Conservation (phyloP, 2,888 invertebrate genomes). For the Xestia c-nigrum region DNA sequence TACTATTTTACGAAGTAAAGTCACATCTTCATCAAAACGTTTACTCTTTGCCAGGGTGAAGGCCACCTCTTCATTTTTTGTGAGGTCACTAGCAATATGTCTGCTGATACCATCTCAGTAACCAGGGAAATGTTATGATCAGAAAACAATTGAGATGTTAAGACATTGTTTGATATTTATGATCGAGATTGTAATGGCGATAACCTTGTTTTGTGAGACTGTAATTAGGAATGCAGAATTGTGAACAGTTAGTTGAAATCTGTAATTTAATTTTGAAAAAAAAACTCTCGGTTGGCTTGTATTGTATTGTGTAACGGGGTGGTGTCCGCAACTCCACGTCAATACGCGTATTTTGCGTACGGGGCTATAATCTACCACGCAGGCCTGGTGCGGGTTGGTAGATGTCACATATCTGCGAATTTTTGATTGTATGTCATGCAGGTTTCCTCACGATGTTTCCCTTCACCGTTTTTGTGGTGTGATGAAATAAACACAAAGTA, state of each 20-base stretch:
- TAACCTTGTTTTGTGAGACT: conserved; percentile 33
- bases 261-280: neutral
- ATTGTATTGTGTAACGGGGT: no score
- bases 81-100: conserved; percentile 58
- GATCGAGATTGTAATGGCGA: conserved; percentile 35
- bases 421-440: no score
- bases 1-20: neutral
- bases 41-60: conserved; percentile 64
- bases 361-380: no score
- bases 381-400: no score
- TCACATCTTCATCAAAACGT: conserved; percentile 6
- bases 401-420: no score
- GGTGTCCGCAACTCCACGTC: no score
- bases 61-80: conserved; percentile 50
- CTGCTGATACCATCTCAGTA: conserved; percentile 57
- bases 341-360: no score
- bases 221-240: neutral
- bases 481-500: no score
- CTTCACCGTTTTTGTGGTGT: no score
- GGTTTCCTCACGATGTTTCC: no score
- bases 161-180: conserved; percentile 54
- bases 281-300: neutral
- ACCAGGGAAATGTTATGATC: conserved; percentile 66
- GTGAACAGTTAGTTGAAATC: conserved; percentile 14
- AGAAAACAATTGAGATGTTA: conserved; percentile 69